A percentile compares a stretch with the other conserved stretches of the same genome.
phyloP scores from a whole-genome alignment of 1,140 invertebrate genomes.

The Lepidotrigona ventralis region DNA sequence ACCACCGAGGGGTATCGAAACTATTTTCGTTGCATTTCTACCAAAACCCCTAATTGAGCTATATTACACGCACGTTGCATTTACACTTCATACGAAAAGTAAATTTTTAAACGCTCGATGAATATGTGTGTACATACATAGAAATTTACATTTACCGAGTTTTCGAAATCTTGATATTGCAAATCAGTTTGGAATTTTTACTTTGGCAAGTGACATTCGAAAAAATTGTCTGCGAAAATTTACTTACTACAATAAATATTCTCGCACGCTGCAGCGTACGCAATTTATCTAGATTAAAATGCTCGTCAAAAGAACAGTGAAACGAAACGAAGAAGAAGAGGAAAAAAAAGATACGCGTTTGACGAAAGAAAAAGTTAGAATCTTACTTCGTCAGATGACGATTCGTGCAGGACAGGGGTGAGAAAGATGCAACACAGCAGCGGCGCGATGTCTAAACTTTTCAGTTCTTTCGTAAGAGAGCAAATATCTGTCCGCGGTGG shows the following conservation, averaged over 20 bases:
- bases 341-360: background rate
- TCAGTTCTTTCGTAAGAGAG: background rate
- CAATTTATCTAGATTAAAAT: background rate
- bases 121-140: too few relatives aligned
- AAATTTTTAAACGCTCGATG: too few relatives aligned
- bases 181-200: too few relatives aligned
- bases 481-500: conserved; percentile 34
- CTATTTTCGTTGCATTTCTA: background rate
- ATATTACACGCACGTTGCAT: background rate
- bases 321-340: too few relatives aligned
- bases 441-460: conserved; percentile 9
- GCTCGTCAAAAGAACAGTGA: too few relatives aligned
- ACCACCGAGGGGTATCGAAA: conserved; percentile 21
- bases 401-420: background rate
- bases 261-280: background rate
- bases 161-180: too few relatives aligned
- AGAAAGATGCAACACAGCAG: background rate
- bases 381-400: background rate
- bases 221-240: too few relatives aligned
- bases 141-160: too few relatives aligned
- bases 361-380: background rate
- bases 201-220: too few relatives aligned
- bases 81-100: too few relatives aligned
- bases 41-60: background rate
- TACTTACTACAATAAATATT: too few relatives aligned